Percentiles rank a stretch among this genome's conserved stretches.
phyloP scores from a whole-genome alignment of 2,113 vertebrate genomes.

The Ahaetulla prasina region DNA sequence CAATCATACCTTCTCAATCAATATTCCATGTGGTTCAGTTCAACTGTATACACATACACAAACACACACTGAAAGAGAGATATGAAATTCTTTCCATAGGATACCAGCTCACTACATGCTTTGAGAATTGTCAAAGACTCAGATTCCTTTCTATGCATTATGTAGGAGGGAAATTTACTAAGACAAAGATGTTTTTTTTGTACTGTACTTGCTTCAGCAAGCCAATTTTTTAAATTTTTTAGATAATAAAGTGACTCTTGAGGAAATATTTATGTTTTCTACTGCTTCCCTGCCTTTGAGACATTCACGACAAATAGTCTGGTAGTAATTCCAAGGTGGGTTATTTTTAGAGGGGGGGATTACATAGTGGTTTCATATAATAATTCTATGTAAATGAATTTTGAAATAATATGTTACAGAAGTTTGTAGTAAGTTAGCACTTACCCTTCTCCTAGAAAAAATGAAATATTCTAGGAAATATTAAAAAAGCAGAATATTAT shows the following conservation, averaged over 20 bases:
- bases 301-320: neutral
- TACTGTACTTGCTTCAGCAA: neutral
- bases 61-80: neutral
- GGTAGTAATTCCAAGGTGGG: neutral
- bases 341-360: neutral
- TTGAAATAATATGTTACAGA: neutral
- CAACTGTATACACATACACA: neutral
- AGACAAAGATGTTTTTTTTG: neutral
- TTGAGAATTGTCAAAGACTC: neutral
- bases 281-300: neutral
- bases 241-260: neutral
- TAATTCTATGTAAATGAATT: neutral
- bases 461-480: too few relatives aligned
- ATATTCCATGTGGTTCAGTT: neutral
- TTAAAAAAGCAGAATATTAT: too few relatives aligned
- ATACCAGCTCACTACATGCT: neutral
- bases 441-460: too few relatives aligned
- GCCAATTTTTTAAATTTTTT: accelerated
- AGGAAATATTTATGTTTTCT: too few relatives aligned
- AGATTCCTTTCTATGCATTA: neutral
- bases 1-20: neutral
- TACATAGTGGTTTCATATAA: neutral
- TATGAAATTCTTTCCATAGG: neutral
- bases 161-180: neutral
- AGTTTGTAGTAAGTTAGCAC: neutral